A percentile compares a stretch with the other conserved stretches of the same genome.
Evolutionary conservation across 2,797 vertebrate genomes (phyloP).

Genomic region (Poecilia picta): DNA sequence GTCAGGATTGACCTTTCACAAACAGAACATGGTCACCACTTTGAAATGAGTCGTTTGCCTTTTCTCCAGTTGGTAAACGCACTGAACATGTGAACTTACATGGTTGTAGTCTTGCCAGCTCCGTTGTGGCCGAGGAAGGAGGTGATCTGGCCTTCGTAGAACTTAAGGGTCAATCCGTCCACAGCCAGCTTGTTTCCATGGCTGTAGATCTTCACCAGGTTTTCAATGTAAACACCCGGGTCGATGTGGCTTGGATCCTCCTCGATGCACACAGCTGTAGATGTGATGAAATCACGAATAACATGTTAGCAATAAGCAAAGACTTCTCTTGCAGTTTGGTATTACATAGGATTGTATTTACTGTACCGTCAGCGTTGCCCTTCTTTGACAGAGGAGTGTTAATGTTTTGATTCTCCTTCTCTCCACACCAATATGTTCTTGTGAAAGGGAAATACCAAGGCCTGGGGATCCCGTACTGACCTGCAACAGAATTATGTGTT

Average conservation of each 20-base stretch:
- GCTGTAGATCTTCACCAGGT: conserved; percentile 95
- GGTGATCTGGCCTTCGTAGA: conserved; percentile 97
- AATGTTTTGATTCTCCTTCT: conserved; percentile 80
- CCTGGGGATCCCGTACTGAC: conserved; percentile 95
- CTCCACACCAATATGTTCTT: conserved; percentile 94
- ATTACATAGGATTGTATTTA: background rate
- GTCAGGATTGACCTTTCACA: conserved; percentile 94
- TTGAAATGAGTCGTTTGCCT: background rate
- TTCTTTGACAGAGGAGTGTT: conserved; percentile 79
- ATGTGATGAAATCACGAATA: conserved; percentile 2
- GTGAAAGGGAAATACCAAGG: conserved; percentile 97
- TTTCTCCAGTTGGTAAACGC: background rate
- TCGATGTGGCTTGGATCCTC: conserved; percentile 92
- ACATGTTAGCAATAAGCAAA: background rate
- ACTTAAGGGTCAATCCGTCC: conserved; percentile 92
- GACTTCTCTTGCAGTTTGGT: background rate
- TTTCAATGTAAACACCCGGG: conserved; percentile 95
- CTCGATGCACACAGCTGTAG: conserved; percentile 88
- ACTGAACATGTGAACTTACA: conserved; percentile 82
- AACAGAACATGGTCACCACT: conserved; percentile 8
- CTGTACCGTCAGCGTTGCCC: conserved; percentile 86
- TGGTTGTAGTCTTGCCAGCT: conserved; percentile 98
- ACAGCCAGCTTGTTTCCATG: conserved; percentile 95
- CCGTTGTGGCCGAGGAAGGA: conserved; percentile 98
- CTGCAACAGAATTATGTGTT: conserved; percentile 67